Evolutionary conservation across 2,888 invertebrate species (phyloP), one percentile per base, ranked within the genome.

Genomic region (Tyria jacobaeae): DNA sequence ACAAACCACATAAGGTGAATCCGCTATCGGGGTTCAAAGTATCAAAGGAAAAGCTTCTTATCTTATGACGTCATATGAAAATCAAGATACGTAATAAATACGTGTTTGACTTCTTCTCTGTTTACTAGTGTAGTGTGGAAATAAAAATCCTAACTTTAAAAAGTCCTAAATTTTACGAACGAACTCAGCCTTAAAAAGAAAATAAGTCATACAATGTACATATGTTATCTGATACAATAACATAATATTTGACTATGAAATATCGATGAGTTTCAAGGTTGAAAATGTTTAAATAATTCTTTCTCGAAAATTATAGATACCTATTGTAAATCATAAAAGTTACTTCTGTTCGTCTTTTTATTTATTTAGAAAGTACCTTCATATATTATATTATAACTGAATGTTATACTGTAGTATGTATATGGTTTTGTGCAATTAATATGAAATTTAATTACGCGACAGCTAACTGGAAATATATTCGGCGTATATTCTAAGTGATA

Each of bases 401-500:
- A 12, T 41, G 17, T 31, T 41, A 51, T 3, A 39, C 39, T 39
- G 14, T 14, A 15, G 2, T 39, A n/a, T n/a, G n/a, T n/a, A n/a
- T 6, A 39, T 10, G 12, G 50, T 21, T 17, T 54, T 34, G n/a
- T 57, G 54, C 60, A 60, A 64, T 75, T 60, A 73, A 59, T 75
- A 66, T 49, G 48, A 80, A 85, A 83, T 82, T 82, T 82, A 84
- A 88, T 83, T 76, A 76, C 64, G 78, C 73, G 81, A 78, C 82
- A 83, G 81, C 79, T 82, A 75, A 83, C 76, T 78, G 65, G 64
- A 66, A 71, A 64, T 68, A 70, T 77, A n/a, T n/a, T n/a, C n/a
- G n/a, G n/a, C n/a, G n/a, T 80, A 76, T 83, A 84, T 84, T 81
- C 81, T 80, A 78, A 84, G 86, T 78, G 85, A 88, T 89, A 85